Percentiles rank a stretch among this genome's conserved stretches.
Evolutionary conservation across 2,888 invertebrate species (phyloP).

Genomic region (Stegana nigrithorax): DNA sequence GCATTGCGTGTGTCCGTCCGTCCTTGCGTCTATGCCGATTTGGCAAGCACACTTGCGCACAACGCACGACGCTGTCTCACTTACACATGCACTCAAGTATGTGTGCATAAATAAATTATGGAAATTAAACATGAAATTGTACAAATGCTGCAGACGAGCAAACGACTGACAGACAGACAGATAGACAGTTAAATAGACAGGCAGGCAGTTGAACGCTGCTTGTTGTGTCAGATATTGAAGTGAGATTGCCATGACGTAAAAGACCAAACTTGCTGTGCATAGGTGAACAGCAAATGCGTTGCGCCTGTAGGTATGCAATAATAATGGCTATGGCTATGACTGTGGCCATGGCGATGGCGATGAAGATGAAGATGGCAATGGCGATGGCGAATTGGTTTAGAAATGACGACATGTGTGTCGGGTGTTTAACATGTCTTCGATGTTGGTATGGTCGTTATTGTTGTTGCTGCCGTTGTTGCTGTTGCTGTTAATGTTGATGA

Average conservation of each 20-base stretch:
- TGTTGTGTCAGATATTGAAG: too few relatives aligned
- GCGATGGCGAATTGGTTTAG: background rate
- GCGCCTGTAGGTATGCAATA: background rate
- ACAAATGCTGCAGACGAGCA: constrained; percentile 41
- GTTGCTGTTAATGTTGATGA: background rate
- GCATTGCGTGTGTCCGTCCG: background rate
- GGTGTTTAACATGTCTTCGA: background rate
- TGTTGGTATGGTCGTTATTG: background rate
- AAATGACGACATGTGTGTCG: too few relatives aligned
- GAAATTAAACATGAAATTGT: constrained; percentile 53
- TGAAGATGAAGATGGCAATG: background rate
- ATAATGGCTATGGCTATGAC: constrained; percentile 1
- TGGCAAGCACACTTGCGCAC: background rate
- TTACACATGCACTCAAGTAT: background rate
- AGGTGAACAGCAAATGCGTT: background rate
- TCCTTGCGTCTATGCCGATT: background rate
- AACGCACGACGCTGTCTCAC: too few relatives aligned
- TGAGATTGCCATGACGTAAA: too few relatives aligned
- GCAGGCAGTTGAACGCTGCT: too few relatives aligned
- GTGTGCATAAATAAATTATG: constrained; percentile 52
- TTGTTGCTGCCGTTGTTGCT: background rate
- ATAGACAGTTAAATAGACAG: too few relatives aligned
- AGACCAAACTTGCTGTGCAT: too few relatives aligned
- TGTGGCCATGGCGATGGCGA: background rate
- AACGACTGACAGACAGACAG: too few relatives aligned